phyloP scores from a whole-genome alignment of 2,113 vertebrate species.

The Tupaia tana region DNA sequence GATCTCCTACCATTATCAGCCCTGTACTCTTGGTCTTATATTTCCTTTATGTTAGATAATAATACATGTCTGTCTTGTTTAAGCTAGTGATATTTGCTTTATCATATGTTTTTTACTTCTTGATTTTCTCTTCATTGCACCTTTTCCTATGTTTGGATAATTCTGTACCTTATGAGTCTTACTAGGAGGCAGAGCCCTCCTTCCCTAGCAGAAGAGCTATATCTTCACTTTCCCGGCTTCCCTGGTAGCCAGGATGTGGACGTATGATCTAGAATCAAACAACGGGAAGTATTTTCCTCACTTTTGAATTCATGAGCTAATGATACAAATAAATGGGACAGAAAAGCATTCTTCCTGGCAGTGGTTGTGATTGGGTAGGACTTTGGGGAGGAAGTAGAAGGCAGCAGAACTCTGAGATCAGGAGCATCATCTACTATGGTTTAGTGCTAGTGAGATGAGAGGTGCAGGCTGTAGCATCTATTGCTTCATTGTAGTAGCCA shows the following conservation, averaged over 20 bases:
- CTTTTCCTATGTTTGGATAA: constrained; percentile 12
- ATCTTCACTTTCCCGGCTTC: neutral
- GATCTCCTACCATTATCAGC: neutral
- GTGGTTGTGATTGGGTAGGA: neutral
- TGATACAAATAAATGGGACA: neutral
- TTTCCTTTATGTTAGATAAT: constrained; percentile 16
- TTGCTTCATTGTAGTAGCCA: neutral
- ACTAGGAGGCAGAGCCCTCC: neutral
- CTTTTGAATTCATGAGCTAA: constrained; percentile 3
- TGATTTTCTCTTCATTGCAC: neutral
- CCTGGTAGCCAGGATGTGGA: neutral
- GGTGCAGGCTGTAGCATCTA: neutral
- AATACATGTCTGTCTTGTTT: neutral
- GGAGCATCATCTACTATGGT: neutral
- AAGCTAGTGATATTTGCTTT: constrained; percentile 5
- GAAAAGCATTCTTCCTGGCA: neutral
- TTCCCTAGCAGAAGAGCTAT: neutral
- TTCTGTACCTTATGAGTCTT: neutral
- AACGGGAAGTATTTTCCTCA: neutral
- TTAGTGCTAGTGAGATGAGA: neutral
- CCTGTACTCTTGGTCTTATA: neutral
- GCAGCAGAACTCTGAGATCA: neutral
- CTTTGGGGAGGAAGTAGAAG: neutral
- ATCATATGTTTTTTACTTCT: neutral
- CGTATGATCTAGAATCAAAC: neutral